Conservation (phyloP, 2,797 vertebrate genomes). For the Dermochelys coriacea region DNA sequence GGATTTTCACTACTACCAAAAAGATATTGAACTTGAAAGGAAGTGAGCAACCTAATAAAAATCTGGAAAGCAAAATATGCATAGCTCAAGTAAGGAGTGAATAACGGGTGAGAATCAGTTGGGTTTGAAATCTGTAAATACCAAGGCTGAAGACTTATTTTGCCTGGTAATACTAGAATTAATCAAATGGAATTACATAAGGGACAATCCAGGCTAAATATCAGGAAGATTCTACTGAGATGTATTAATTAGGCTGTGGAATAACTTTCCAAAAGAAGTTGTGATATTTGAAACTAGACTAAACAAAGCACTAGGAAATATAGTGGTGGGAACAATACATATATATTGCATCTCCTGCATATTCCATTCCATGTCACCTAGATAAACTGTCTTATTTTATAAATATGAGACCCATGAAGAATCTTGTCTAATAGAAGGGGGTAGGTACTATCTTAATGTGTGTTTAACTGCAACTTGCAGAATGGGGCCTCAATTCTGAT, state of each 20-base stretch:
- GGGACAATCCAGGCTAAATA: accelerated
- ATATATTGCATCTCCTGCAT: neutral
- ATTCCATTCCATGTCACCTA: neutral
- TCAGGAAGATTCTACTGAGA: neutral
- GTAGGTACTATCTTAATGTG: constrained; percentile 26
- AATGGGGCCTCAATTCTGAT: constrained; percentile 61
- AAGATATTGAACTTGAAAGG: neutral
- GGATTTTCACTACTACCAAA: neutral
- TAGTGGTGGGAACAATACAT: neutral
- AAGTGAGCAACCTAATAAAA: neutral
- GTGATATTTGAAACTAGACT: neutral
- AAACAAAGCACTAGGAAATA: neutral
- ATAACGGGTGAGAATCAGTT: accelerated
- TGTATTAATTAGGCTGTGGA: neutral
- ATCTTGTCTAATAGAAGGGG: neutral
- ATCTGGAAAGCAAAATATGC: neutral
- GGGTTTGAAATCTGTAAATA: accelerated
- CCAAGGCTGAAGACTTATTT: accelerated
- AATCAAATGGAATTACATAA: neutral
- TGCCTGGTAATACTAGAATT: accelerated
- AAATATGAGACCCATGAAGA: neutral
- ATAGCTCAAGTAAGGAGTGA: neutral
- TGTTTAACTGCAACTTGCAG: constrained; percentile 57
- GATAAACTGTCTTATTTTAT: neutral
- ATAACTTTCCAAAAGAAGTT: constrained; percentile 3